phyloP scores from a whole-genome alignment of 2,888 invertebrate species.

The Germaria angustata region DNA sequence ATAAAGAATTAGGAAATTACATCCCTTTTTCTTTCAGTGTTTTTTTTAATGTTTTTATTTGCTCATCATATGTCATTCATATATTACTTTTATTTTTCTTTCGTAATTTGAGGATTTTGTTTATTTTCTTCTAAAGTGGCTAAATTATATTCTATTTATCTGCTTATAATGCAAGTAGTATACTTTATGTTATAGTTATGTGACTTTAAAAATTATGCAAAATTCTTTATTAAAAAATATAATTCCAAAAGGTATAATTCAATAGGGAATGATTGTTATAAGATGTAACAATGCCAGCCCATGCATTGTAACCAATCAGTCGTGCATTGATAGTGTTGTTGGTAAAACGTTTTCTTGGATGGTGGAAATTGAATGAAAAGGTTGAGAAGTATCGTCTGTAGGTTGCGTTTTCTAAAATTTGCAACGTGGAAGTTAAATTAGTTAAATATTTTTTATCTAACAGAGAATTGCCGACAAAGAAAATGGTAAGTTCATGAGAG shows the following conservation, averaged over 20 bases:
- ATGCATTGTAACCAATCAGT: not conserved
- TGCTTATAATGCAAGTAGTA: not conserved
- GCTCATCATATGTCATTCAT: not conserved
- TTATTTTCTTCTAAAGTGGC: not conserved
- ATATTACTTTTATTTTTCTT: not conserved
- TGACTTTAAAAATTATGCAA: not conserved
- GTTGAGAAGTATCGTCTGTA: not conserved
- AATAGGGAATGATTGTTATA: not conserved
- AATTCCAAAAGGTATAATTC: not conserved
- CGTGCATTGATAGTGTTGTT: not conserved
- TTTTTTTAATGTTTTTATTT: not conserved
- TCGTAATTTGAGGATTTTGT: not conserved
- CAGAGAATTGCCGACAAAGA: slow-evolving; percentile 28
- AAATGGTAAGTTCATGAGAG: slow-evolving; percentile 47
- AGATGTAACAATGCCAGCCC: not conserved
- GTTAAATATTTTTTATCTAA: slow-evolving; percentile 53
- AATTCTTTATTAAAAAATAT: no score
- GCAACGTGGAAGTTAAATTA: slow-evolving; percentile 60
- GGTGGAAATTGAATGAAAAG: not conserved
- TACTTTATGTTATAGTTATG: not conserved
- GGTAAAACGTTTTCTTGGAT: not conserved
- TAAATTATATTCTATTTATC: not conserved
- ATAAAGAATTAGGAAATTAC: no score
- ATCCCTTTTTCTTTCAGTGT: no score
- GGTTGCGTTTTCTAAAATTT: slow-evolving; percentile 19